These are phyloP conservation scores for Montipora sp. DNA, from an alignment of 64 coral and sea anemone species.

Conservation along the genomic window DNA sequence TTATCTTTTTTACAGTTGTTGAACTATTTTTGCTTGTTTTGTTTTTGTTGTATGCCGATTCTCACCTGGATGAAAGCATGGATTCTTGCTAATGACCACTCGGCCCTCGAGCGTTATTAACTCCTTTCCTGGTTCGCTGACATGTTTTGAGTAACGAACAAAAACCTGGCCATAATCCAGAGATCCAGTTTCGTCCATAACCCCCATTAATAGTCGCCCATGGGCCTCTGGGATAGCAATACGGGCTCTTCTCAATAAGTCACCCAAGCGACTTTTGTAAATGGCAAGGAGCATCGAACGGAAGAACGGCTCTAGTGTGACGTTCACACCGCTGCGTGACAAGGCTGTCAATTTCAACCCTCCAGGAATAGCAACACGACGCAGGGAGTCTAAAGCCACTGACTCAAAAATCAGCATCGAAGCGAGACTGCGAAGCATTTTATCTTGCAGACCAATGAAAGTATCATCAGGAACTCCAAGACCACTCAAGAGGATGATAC, in stretches of 20 bases:
- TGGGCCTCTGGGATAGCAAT: conserved; percentile 86
- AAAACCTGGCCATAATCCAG: conserved; percentile 87
- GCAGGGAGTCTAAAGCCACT: conserved; percentile 59
- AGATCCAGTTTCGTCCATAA: conserved; percentile 80
- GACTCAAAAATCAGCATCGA: conserved; percentile 85
- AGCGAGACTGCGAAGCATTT: conserved; percentile 83
- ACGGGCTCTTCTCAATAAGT: conserved; percentile 79
- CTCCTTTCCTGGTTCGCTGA: conserved; percentile 73
- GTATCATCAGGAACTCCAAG: conserved; percentile 87
- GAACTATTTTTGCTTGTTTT: too few species aligned
- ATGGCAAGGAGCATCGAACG: conserved; percentile 80
- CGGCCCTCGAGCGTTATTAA: conserved; percentile 61
- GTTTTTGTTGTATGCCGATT: background rate
- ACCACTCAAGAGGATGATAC: conserved; percentile 83
- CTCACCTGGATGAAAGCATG: conserved; percentile 92
- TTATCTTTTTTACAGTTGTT: too few species aligned
- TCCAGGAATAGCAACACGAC: conserved; percentile 61
- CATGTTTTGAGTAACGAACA: conserved; percentile 79
- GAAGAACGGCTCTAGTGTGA: conserved; percentile 91
- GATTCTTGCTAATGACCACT: conserved; percentile 92
- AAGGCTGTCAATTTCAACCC: conserved; percentile 67
- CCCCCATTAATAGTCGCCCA: conserved; percentile 87
- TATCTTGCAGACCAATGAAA: conserved; percentile 82
- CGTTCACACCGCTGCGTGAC: conserved; percentile 78
- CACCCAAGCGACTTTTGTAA: conserved; percentile 87